Conservation (phyloP, 1,140 invertebrate genomes). For the Hesperophylax magnus region DNA sequence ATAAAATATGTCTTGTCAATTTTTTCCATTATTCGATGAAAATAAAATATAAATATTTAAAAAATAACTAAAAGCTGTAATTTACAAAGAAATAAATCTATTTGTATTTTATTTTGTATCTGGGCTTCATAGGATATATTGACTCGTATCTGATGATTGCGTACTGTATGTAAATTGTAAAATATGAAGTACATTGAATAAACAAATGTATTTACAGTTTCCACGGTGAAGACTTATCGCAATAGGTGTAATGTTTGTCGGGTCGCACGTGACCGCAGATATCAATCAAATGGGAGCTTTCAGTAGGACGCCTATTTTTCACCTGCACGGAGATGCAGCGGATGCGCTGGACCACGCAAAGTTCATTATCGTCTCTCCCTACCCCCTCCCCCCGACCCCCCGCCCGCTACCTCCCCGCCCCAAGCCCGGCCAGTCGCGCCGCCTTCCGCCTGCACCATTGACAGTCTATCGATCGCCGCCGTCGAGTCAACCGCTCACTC, state of each 20-base stretch:
- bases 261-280: slow-evolving; percentile 6
- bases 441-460: slow-evolving; percentile 44
- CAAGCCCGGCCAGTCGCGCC: not conserved
- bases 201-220: too few relatives aligned
- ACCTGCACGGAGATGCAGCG: slow-evolving; percentile 32
- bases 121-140: not conserved
- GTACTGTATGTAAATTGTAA: not conserved
- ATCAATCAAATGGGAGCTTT: slow-evolving; percentile 22
- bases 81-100: too few relatives aligned
- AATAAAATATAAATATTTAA: too few relatives aligned
- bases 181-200: not conserved
- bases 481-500: slow-evolving; percentile 44
- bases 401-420: not conserved
- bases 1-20: too few relatives aligned
- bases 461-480: slow-evolving; percentile 49
- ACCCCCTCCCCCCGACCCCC: not conserved
- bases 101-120: too few relatives aligned
- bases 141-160: not conserved
- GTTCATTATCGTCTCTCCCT: slow-evolving; percentile 49
- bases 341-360: slow-evolving; percentile 34
- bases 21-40: too few relatives aligned
- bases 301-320: slow-evolving; percentile 12
- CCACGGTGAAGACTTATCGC: not conserved
- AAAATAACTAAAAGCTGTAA: too few relatives aligned
- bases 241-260: not conserved